Conservation (phyloP, 2,888 invertebrate genomes). For the Agonopterix alstromeriana region DNA sequence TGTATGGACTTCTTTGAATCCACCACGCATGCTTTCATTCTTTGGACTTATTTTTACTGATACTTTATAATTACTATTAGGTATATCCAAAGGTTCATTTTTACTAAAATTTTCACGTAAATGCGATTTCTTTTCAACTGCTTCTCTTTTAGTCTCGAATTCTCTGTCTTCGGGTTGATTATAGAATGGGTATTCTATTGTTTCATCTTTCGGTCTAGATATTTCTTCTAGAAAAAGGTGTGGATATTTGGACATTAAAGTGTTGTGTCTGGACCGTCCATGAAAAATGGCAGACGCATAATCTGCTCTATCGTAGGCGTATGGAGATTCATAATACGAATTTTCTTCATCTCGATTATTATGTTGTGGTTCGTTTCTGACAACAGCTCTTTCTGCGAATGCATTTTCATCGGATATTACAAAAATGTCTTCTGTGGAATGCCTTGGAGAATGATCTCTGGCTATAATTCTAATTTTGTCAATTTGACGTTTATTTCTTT, state of each 20-base stretch:
- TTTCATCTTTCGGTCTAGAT: conserved; percentile 31
- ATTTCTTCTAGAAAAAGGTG: conserved; percentile 53
- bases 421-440: conserved; percentile 4
- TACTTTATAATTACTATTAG: conserved; percentile 42
- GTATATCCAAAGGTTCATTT: conserved; percentile 14
- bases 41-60: conserved; percentile 57
- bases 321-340: too few relatives aligned
- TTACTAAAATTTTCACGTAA: too few relatives aligned
- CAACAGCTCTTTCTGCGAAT: conserved; percentile 12
- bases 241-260: conserved; percentile 56
- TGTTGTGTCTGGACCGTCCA: conserved; percentile 31
- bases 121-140: not conserved
- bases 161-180: not conserved
- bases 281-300: conserved; percentile 16
- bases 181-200: not conserved
- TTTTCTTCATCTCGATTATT: too few relatives aligned
- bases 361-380: not conserved
- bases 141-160: not conserved
- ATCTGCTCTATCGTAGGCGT: too few relatives aligned
- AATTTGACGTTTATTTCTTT: conserved; percentile 48
- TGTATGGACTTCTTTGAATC: conserved; percentile 59
- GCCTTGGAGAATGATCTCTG: conserved; percentile 24
- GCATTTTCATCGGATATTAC: conserved; percentile 39
- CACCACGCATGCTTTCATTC: conserved; percentile 31
- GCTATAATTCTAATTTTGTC: conserved; percentile 51